A percentile compares a stretch with the other conserved stretches of the same genome.
Conservation (phyloP, 2,888 invertebrate genomes). For the Coelopa pilipes region DNA sequence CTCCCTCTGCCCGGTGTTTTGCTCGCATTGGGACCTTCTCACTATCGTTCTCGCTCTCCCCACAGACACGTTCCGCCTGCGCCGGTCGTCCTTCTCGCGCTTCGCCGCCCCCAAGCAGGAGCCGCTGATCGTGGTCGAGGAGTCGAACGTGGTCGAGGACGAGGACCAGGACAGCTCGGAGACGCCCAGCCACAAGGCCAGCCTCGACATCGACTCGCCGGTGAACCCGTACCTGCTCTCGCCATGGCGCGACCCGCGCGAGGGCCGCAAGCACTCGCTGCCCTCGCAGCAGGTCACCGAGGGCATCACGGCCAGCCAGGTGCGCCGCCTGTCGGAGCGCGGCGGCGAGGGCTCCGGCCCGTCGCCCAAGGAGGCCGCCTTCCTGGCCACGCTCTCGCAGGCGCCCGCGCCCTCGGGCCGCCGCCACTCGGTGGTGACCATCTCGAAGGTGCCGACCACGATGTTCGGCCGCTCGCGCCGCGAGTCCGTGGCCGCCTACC, state of each 20-base stretch:
- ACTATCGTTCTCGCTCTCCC: background rate
- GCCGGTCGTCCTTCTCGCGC: slow-evolving; percentile 75
- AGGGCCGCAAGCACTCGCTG: slow-evolving; percentile 82
- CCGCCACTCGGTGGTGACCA: slow-evolving; percentile 87
- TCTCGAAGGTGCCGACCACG: slow-evolving; percentile 81
- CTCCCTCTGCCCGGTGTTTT: background rate
- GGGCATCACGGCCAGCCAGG: slow-evolving; percentile 88
- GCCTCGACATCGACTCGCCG: slow-evolving; percentile 81
- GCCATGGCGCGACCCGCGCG: slow-evolving; percentile 80
- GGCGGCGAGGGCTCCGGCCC: slow-evolving; percentile 81
- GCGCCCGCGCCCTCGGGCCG: slow-evolving; percentile 80
- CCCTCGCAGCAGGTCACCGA: slow-evolving; percentile 87
- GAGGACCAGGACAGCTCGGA: slow-evolving; percentile 69
- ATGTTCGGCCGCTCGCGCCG: slow-evolving; percentile 82
- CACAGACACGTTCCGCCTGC: slow-evolving; percentile 70
- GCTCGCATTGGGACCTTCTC: background rate
- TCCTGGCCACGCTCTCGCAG: slow-evolving; percentile 83
- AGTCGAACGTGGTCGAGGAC: slow-evolving; percentile 76
- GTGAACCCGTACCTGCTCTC: slow-evolving; percentile 84
- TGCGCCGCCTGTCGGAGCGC: slow-evolving; percentile 82
- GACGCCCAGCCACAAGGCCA: slow-evolving; percentile 71
- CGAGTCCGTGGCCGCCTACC: slow-evolving; percentile 84
- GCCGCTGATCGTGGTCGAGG: slow-evolving; percentile 85
- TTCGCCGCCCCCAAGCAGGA: slow-evolving; percentile 72
- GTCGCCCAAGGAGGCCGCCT: slow-evolving; percentile 82